These are phyloP conservation scores for Odontophorus gujanensis DNA, from an alignment of 2,113 vertebrate genomes.

Conservation along the genomic window DNA sequence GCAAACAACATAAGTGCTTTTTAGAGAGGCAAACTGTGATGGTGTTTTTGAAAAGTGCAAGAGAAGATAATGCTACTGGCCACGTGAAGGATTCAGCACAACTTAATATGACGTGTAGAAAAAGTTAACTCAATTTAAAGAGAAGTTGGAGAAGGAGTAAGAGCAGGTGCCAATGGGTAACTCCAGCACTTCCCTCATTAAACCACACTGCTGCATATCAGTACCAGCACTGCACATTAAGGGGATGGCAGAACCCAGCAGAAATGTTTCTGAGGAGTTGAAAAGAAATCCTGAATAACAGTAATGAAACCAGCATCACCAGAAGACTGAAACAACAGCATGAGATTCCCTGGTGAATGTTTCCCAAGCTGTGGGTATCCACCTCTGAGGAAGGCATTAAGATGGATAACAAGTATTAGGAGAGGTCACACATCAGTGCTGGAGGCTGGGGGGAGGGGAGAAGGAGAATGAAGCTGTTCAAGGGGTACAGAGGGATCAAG, in stretches of 20 bases:
- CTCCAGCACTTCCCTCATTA: conserved; percentile 1
- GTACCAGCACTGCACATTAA: not conserved
- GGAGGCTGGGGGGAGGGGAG: not conserved
- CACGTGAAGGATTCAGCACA: not conserved
- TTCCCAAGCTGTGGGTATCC: not conserved
- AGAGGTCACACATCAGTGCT: not conserved
- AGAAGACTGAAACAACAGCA: not conserved
- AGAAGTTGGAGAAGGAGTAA: not conserved
- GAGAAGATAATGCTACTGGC: not conserved
- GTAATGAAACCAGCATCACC: not conserved
- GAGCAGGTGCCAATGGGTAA: not conserved
- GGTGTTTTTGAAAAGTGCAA: not conserved
- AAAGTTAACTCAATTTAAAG: conserved; percentile 20
- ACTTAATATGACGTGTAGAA: conserved; percentile 6
- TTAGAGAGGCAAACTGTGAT: not conserved
- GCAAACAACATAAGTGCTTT: not conserved
- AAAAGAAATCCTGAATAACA: not conserved
- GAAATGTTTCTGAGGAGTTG: not conserved
- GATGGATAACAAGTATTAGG: not conserved
- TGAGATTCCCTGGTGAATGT: not conserved
- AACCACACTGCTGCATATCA: rapidly evolving
- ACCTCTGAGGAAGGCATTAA: not conserved
- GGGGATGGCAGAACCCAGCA: not conserved
- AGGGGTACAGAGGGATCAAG: not conserved
- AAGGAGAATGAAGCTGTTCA: not conserved